Conservation (phyloP, 2,888 invertebrate genomes). For the Ypsolopha scabrella region DNA sequence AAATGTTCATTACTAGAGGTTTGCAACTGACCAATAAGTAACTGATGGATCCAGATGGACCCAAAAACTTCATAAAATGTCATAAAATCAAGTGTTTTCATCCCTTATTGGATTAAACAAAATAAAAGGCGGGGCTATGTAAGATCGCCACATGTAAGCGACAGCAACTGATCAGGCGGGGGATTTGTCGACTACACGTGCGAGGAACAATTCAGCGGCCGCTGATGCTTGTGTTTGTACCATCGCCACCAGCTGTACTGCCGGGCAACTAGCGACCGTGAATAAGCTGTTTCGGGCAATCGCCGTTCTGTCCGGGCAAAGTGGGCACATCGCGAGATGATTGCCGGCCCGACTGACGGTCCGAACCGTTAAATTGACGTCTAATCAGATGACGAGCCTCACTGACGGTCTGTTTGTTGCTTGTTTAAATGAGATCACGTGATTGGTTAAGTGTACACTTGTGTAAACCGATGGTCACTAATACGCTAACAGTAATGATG, state of each 20-base stretch:
- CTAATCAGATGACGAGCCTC: neutral
- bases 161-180: too few species aligned
- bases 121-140: too few species aligned
- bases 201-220: neutral
- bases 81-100: too few species aligned
- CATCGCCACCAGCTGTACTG: constrained; percentile 34
- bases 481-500: too few species aligned
- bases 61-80: too few species aligned
- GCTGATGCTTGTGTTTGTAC: neutral
- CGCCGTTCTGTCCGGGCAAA: constrained; percentile 13
- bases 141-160: too few species aligned
- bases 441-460: neutral
- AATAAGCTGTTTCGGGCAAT: constrained; percentile 53
- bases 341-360: neutral
- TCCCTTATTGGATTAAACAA: too few species aligned
- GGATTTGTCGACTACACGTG: neutral
- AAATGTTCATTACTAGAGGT: too few species aligned
- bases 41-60: too few species aligned
- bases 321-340: neutral
- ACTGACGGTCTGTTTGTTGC: neutral
- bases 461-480: too few species aligned
- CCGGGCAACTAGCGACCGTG: constrained; percentile 59
- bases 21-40: too few species aligned
- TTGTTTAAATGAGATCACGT: neutral
- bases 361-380: neutral